Evolutionary conservation across 2,888 invertebrate genomes (phyloP), one percentile per base, ranked within the genome.

Genomic region (Marasmarcha lunaedactyla): DNA sequence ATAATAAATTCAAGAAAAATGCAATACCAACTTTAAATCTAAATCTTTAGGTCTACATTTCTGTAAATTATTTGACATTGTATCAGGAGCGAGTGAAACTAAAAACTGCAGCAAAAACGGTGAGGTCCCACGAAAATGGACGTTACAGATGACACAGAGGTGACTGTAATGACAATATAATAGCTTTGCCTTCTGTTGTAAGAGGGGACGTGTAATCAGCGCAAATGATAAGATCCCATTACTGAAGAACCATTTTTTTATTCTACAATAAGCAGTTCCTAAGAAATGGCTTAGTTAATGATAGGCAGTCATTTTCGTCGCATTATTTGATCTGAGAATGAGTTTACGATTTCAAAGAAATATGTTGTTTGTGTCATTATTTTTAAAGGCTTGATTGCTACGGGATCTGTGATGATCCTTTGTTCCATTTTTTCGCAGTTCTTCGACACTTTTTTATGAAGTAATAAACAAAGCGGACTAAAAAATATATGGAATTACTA

Each of bases 91-190:
- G 57, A 52, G 62, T 63, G 62, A 60, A 64, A 67, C 66, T 73
- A 76, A 76, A 74, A 77, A 76, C 70, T 73, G 71, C 73, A 71
- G 65, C 72, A 81, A 83, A 83, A 79, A 83, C 54, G 3, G n/a
- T 12, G 55, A 58, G 63, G 64, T 65, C 67, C 59, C 70, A 72
- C 71, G 68, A 70, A 74, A 76, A 71, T 66, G 67, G 62, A 63
- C 63, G 61, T 54, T 60, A 55, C 74, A 74, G 78, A 79, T 79
- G 81, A 81, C 81, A 81, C 73, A 54, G 66, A 66, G 66, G 71
- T 65, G 66, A 66, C 71, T 79, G 72, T 83, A 83, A 83, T 77
- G 83, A 77, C 76, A 78, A 65, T 83, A 78, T 83, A 83, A 83
- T 83, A 77, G 77, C 79, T 63, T 64, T 60, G 69, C 76, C 74